Conservation (phyloP, 2,888 invertebrate genomes). For the Poecilobothrus nobilitatus region DNA sequence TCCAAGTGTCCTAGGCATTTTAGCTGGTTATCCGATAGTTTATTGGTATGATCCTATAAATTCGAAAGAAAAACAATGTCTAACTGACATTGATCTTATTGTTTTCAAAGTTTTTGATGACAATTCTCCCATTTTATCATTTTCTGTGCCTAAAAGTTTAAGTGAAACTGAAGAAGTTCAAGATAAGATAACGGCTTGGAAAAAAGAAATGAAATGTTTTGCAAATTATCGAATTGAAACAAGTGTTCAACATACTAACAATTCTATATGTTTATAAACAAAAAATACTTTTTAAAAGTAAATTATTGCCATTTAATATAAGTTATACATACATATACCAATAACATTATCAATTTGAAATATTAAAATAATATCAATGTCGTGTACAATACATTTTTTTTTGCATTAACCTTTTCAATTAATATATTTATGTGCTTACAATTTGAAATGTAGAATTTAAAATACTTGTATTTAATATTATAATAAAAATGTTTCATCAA, state of each 20-base stretch:
- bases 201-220: constrained; percentile 11
- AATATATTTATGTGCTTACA: too few species aligned
- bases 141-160: constrained; percentile 20
- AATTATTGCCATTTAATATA: background rate
- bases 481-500: too few species aligned
- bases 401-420: too few species aligned
- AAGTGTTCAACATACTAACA: background rate
- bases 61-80: constrained; percentile 14
- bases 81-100: constrained; percentile 18
- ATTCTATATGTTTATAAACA: constrained; percentile 4
- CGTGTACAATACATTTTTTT: too few species aligned
- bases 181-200: constrained; percentile 16
- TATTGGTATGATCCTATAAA: constrained; percentile 28
- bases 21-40: constrained; percentile 35
- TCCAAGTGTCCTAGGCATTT: constrained; percentile 31
- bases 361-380: too few species aligned
- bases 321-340: too few species aligned
- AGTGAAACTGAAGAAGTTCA: constrained; percentile 9
- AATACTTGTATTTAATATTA: too few species aligned
- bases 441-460: too few species aligned
- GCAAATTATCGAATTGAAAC: constrained; percentile 9
- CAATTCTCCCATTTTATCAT: constrained; percentile 17
- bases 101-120: constrained; percentile 18
- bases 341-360: too few species aligned
- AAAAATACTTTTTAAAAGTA: background rate